Evolutionary conservation across 92 coral and sea anemone genomes (phyloP).

Genomic region (Zoanthus solanderi): DNA sequence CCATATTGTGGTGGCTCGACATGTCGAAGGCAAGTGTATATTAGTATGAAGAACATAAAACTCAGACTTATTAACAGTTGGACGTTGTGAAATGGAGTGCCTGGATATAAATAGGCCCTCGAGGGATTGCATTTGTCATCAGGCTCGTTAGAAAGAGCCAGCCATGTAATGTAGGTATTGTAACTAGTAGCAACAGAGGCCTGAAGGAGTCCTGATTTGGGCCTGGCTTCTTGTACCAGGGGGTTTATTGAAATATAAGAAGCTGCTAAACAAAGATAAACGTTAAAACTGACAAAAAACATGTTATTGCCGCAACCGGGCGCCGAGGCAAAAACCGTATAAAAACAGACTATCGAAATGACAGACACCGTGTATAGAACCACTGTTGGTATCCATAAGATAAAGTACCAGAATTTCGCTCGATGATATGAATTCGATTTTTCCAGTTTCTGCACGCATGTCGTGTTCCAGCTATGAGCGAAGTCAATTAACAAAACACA

Average conservation of each 20-base stretch:
- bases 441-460: conserved; percentile 82
- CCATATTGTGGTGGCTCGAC: conserved; percentile 95
- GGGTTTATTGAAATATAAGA: conserved; percentile 95
- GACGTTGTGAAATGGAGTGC: conserved; percentile 79
- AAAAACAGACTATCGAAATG: conserved; percentile 75
- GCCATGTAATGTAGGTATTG: conserved; percentile 93
- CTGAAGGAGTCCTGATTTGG: conserved; percentile 94
- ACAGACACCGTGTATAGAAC: conserved; percentile 88
- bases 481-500: conserved; percentile 82
- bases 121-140: conserved; percentile 89
- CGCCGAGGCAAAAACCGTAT: conserved; percentile 70
- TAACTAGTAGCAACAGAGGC: conserved; percentile 93
- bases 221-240: conserved; percentile 90
- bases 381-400: conserved; percentile 86
- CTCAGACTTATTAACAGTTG: conserved; percentile 83
- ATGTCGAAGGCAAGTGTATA: conserved; percentile 77
- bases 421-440: conserved; percentile 59
- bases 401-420: conserved; percentile 73
- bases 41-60: conserved; percentile 85
- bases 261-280: conserved; percentile 87
- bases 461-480: conserved; percentile 84
- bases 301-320: conserved; percentile 87
- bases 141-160: conserved; percentile 95
- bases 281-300: conserved; percentile 90
- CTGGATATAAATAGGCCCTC: conserved; percentile 81